These are phyloP conservation scores for Drosophila albomicans DNA, from an alignment of 1,140 invertebrate species.

Conservation along the genomic window DNA sequence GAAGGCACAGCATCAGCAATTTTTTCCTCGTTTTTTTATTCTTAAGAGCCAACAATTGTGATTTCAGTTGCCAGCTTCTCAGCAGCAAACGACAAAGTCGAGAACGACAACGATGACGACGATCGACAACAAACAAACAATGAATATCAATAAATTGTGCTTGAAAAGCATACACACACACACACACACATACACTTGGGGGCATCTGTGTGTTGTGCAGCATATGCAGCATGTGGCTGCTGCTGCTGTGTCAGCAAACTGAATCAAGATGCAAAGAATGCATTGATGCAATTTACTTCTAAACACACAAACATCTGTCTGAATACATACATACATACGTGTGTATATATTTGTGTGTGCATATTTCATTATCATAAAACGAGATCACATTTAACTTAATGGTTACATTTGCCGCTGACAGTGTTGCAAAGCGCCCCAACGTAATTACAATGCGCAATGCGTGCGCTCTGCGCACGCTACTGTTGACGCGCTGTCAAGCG, in stretches of 20 bases:
- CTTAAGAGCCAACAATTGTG: slow-evolving; percentile 52
- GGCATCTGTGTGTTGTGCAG: slow-evolving; percentile 21
- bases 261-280: slow-evolving; percentile 54
- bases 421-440: slow-evolving; percentile 56
- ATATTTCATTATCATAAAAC: slow-evolving; percentile 66
- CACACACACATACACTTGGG: slow-evolving; percentile 17
- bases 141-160: slow-evolving; percentile 69
- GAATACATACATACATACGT: neutral
- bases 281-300: slow-evolving; percentile 27
- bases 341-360: slow-evolving; percentile 9
- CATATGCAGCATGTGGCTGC: slow-evolving; percentile 17
- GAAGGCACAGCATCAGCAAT: slow-evolving; percentile 59
- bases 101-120: slow-evolving; percentile 38
- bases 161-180: slow-evolving; percentile 50
- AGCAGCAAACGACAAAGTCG: slow-evolving; percentile 37
- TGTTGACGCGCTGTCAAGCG: slow-evolving; percentile 57
- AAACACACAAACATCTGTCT: slow-evolving; percentile 1
- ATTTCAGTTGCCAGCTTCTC: slow-evolving; percentile 47
- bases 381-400: slow-evolving; percentile 53
- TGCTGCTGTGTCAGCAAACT: slow-evolving; percentile 45
- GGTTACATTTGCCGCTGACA: slow-evolving; percentile 61
- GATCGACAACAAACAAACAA: slow-evolving; percentile 59
- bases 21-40: slow-evolving; percentile 26
- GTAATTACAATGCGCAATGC: slow-evolving; percentile 48
- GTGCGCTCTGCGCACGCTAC: slow-evolving; percentile 52